Conservation (phyloP, 2,113 vertebrate species). For the Hyperopisus bebe region DNA sequence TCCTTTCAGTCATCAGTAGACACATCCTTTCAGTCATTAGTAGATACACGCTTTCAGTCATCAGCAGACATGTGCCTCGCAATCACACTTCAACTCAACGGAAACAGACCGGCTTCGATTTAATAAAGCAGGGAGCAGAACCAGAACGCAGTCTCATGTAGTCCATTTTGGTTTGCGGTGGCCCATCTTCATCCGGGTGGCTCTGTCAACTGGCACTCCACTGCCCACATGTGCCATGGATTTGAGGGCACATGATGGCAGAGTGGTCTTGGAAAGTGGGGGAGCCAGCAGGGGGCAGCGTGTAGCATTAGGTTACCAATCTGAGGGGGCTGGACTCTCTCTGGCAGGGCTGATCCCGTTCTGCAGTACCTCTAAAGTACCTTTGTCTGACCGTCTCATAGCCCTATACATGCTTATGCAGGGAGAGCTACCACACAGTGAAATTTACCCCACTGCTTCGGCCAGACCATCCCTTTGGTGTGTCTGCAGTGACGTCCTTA, state of each 20-base stretch:
- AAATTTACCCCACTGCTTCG: neutral
- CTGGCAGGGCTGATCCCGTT: neutral
- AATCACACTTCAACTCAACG: neutral
- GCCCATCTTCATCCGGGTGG: neutral
- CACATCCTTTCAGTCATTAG: neutral
- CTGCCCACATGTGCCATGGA: neutral
- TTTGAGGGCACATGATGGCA: neutral
- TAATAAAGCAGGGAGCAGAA: neutral
- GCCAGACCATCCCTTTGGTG: neutral
- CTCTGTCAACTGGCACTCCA: neutral
- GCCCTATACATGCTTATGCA: too few relatives aligned
- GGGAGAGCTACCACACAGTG: neutral
- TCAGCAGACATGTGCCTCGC: neutral
- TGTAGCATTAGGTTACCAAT: neutral
- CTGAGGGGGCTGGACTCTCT: neutral
- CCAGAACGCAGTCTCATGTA: neutral
- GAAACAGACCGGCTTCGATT: neutral
- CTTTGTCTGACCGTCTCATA: neutral
- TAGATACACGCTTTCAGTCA: neutral
- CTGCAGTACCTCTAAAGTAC: neutral
- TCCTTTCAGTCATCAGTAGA: neutral
- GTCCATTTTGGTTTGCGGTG: neutral
- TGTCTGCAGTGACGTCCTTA: neutral
- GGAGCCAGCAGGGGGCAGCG: neutral
- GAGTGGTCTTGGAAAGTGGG: neutral